These are phyloP conservation scores for Phoenicopterus ruber DNA, from an alignment of 2,113 vertebrate species.

Conservation along the genomic window DNA sequence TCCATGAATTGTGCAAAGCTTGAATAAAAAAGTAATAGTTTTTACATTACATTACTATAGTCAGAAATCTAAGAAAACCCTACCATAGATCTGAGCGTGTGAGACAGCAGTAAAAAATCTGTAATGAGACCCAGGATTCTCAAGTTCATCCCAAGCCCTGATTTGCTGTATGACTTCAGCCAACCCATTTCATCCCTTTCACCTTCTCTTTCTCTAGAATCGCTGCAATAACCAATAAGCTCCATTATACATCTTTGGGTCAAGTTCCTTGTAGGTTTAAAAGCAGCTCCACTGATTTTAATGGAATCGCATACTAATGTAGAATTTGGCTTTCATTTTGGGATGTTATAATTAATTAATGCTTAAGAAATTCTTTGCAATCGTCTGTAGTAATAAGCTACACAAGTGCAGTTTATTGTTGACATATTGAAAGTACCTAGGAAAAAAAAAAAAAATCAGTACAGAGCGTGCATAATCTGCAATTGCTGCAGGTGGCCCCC, in stretches of 20 bases:
- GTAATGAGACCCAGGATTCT: background rate
- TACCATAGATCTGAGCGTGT: background rate
- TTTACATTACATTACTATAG: background rate
- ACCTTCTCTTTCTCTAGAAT: background rate
- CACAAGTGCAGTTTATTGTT: background rate
- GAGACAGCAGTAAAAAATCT: background rate
- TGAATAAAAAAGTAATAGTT: background rate
- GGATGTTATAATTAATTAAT: conserved; percentile 39
- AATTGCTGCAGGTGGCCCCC: background rate
- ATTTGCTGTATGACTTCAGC: background rate
- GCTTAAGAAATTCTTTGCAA: background rate
- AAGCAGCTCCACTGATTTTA: background rate
- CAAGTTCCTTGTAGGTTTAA: background rate
- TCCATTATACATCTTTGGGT: background rate
- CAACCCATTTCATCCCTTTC: background rate
- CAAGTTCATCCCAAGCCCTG: background rate
- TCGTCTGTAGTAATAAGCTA: background rate
- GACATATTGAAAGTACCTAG: background rate
- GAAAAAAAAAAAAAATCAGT: background rate
- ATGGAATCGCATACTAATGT: background rate
- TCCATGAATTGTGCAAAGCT: background rate
- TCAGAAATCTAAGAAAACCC: background rate
- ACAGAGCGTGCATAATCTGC: background rate
- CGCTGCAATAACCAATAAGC: background rate
- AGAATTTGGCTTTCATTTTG: background rate